phyloP scores from a whole-genome alignment of 2,888 invertebrate genomes.

The Prenolepis imparis region DNA sequence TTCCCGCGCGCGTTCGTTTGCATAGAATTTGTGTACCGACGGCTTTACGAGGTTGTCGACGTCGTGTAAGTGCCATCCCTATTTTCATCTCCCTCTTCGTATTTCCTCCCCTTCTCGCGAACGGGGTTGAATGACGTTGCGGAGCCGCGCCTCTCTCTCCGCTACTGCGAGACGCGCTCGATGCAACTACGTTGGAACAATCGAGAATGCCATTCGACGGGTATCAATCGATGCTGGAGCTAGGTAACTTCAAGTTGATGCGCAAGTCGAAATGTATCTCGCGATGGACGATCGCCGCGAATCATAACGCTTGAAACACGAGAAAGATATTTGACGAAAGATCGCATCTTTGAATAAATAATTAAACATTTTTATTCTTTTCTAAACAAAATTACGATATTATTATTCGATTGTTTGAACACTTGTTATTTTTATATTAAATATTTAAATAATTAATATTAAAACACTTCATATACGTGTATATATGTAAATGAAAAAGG shows the following conservation, averaged over 20 bases:
- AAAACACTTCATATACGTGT: background rate
- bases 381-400: background rate
- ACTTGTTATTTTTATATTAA: background rate
- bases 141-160: conserved; percentile 2
- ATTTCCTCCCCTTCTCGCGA: conserved; percentile 26
- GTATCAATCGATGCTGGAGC: conserved; percentile 47
- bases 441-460: background rate
- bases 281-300: background rate
- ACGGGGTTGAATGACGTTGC: conserved; percentile 19
- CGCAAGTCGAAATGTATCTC: conserved; percentile 40
- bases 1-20: conserved; percentile 56
- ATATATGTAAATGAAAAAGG: background rate
- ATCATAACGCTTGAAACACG: background rate
- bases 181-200: conserved; percentile 43
- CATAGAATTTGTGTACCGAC: conserved; percentile 60
- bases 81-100: conserved; percentile 51
- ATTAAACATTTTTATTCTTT: conserved; percentile 27
- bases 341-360: background rate
- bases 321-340: background rate
- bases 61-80: conserved; percentile 50
- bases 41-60: conserved; percentile 58
- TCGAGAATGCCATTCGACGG: conserved; percentile 51
- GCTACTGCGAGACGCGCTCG: conserved; percentile 18
- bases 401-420: background rate
- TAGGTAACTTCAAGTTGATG: conserved; percentile 30